phyloP scores from a whole-genome alignment of 1,140 invertebrate genomes.

The Mizuhopecten yessoensis region DNA sequence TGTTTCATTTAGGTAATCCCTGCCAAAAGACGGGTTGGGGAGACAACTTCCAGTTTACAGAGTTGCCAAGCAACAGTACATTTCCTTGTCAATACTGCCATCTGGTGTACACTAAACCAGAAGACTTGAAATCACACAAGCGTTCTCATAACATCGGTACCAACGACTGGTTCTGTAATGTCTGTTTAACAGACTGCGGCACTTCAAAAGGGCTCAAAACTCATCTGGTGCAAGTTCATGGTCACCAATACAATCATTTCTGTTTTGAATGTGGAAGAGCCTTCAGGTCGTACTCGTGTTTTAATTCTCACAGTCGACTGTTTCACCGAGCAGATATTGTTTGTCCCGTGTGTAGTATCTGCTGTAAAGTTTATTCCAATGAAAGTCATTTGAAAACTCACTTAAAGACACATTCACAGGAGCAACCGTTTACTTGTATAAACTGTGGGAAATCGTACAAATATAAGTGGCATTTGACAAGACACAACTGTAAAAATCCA shows the following conservation, averaged over 20 bases:
- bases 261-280: conserved; percentile 22
- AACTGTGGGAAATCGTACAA: neutral
- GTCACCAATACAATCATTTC: neutral
- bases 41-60: neutral
- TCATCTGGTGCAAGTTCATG: neutral
- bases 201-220: neutral
- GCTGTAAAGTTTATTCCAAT: neutral
- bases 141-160: neutral
- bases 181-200: neutral
- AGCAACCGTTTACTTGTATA: neutral
- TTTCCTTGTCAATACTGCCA: conserved; percentile 22
- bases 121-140: neutral
- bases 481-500: neutral
- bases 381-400: conserved; percentile 16
- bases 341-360: neutral
- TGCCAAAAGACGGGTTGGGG: neutral
- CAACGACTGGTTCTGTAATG: neutral
- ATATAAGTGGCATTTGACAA: conserved; percentile 43
- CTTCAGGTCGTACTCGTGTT: neutral
- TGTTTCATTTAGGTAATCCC: neutral
- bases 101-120: conserved; percentile 10
- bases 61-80: neutral
- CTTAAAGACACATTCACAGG: neutral
- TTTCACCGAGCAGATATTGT: neutral
- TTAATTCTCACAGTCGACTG: conserved; percentile 9